Evolutionary conservation across 2,797 vertebrate genomes (phyloP), one percentile per base, ranked within the genome.

Genomic region (Benthosema pterotum): DNA sequence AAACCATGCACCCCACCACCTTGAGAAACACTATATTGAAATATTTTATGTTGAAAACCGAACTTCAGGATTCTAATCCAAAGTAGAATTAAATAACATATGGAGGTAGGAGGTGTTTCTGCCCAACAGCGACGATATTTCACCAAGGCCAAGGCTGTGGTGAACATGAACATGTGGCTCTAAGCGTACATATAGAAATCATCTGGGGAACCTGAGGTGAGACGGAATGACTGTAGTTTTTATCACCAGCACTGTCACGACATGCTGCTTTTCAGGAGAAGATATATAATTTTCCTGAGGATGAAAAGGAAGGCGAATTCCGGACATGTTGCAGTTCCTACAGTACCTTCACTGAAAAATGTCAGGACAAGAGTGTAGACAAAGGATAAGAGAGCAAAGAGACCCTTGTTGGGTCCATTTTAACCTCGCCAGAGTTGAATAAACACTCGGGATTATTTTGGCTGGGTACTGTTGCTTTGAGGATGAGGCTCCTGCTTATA

Each of bases 261-360:
- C 82, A 86, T 60, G 83, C 72, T 60, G 68, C 50, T 38, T 69
- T 54, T 79, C 65, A 69, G 66, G 61, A 68, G 43, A 53, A 65
- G 61, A 85, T 81, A 65, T 83, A 67, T 83, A 76, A 83, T 87
- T 88, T 88, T 72, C 71, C 58, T 60, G 17, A 53, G 67, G 69
- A 87, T 85, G 66, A 88, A 81, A 85, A 69, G 57, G 52, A 70
- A 38, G 61, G 72, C 68, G 71, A 72, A 87, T 84, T 88, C 82
- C 85, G 78, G 54, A 72, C 65, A 63, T 74, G 52, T 71, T 57
- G 69, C 58, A 58, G 60, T 69, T 76, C 45, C 74, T 73, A n/a
- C n/a, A n/a, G n/a, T n/a, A 60, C 42, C 59, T 19, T 22, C 48
- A 38, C 32, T 38, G 32, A 38, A 38, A 38, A 38, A 38, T 38